These are phyloP conservation scores for Anguilla anguilla DNA, from an alignment of 2,797 vertebrate species.

Conservation along the genomic window DNA sequence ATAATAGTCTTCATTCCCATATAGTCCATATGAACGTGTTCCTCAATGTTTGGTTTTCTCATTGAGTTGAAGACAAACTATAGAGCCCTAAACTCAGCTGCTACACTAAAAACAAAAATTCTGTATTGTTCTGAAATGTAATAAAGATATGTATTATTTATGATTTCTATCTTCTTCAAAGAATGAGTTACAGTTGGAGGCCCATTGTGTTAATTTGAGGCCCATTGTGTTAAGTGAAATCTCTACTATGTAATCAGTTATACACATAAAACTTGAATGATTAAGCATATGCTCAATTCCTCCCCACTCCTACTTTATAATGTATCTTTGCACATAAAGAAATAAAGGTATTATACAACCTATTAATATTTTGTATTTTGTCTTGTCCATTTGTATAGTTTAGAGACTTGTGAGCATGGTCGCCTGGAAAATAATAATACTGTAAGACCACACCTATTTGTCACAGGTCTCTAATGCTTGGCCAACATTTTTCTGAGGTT, in stretches of 20 bases:
- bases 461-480: too few species aligned
- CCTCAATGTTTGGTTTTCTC: not conserved
- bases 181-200: too few species aligned
- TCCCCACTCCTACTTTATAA: not conserved
- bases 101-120: too few species aligned
- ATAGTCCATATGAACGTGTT: not conserved
- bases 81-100: not conserved
- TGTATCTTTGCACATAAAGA: not conserved
- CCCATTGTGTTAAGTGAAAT: not conserved
- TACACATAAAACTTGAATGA: not conserved
- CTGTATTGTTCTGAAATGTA: too few species aligned
- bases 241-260: not conserved
- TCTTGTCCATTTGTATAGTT: not conserved
- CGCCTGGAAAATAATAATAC: too few species aligned
- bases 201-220: too few species aligned
- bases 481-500: too few species aligned
- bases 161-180: too few species aligned
- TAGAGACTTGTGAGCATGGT: not conserved
- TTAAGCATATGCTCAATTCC: not conserved
- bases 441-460: not conserved
- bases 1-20: not conserved
- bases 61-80: not conserved
- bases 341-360: not conserved
- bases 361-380: not conserved
- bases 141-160: too few species aligned